phyloP scores from a whole-genome alignment of 2,113 vertebrate genomes.

The Tricholaema leucomelas region DNA sequence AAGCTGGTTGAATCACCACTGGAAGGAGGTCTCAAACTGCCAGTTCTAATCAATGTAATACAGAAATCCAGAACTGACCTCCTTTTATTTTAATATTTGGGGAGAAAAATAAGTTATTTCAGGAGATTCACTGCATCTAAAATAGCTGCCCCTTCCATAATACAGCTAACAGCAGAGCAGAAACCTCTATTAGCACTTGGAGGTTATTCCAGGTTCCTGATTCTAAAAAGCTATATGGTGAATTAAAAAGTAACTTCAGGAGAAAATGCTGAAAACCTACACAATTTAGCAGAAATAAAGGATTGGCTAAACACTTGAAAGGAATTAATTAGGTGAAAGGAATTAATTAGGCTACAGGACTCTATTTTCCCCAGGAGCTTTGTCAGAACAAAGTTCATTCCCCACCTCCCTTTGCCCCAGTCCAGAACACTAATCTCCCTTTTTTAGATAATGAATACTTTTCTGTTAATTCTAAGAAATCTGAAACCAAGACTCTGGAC shows the following conservation, averaged over 20 bases:
- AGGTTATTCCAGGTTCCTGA: neutral
- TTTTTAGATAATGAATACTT: neutral
- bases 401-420: neutral
- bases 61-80: neutral
- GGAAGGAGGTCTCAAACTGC: neutral
- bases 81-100: neutral
- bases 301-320: neutral
- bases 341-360: constrained; percentile 5
- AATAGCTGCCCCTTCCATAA: neutral
- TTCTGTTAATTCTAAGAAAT: neutral
- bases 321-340: neutral
- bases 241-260: neutral
- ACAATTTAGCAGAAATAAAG: neutral
- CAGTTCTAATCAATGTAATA: neutral
- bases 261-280: neutral
- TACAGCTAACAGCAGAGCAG: neutral
- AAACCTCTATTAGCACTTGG: neutral
- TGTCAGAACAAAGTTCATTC: constrained; percentile 23
- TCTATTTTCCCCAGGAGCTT: neutral
- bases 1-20: neutral
- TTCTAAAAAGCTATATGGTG: neutral
- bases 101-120: neutral
- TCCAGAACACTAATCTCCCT: neutral
- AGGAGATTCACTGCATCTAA: neutral
- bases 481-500: neutral